Base-by-base conservation (phyloP, 2,888 invertebrate genomes). In the Oligia strigilis region DNA sequence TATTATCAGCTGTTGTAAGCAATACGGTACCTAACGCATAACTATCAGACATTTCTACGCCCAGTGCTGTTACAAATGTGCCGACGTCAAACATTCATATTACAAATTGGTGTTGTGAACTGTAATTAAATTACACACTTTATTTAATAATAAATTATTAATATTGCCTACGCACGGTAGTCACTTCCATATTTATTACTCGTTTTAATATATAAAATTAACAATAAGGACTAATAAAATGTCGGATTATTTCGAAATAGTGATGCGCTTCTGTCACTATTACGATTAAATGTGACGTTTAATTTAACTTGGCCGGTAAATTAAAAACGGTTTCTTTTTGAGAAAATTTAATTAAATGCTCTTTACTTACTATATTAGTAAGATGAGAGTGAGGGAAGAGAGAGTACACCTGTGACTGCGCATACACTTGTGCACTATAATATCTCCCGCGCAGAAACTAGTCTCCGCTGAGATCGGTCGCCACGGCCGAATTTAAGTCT, bases 51-150 rank as follows among this genome's bases (percentile, higher is more conserved):
- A 67, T 75, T 77, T 82, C 76, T 78, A 81, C 78, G 85, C 79
- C 79, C 79, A 69, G 80, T 81, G 60, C 40, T 66, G 72, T 78
- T 85, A 90, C 86, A 83, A 83, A 86, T 83, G 84, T 76, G 81
- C 79, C 87, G 83, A 84, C 81, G 64, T 67, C 73, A 72, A 76
- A 77, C 78, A 82, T 77, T 86, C 62, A 79, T 79, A 83, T 80
- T 80, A 90, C 80, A 86, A 87, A 88, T 87, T 79, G 80, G 81
- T 87, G 83, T 83, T 86, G 46, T 80, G 85, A 86, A 84, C 87
- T 74, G 64, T 78, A 87, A 89, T 85, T 83, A 90, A 86, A 89
- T 86, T 85, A 81, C 75, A 75, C 23, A 74, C 46, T 75, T 88
- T 80, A 88, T 90, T 84, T 85, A 90, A 83, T 80, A 82, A 78